Base-by-base conservation (phyloP, 2,888 invertebrate species). In the Onchidella celtica region DNA sequence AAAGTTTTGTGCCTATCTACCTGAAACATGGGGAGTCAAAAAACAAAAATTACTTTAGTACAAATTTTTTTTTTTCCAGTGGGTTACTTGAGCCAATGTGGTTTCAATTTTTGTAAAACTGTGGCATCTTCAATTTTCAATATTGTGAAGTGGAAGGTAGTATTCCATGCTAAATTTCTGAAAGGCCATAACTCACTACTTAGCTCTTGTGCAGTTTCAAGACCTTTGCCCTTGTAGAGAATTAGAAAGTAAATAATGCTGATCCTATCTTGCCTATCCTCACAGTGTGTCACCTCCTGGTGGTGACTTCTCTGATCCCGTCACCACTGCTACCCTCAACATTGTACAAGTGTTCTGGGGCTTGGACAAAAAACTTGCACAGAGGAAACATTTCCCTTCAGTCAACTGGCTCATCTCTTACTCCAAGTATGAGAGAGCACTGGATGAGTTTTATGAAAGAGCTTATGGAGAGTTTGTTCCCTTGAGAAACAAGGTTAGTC, bases 321-420 rank as follows among this genome's bases (percentile, higher is more conserved):
- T 99, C 79, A 99, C 99, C 2, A 98, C 99, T 0, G 99, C 99
- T 83, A 99, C 99, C 24, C 95, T 99, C 85, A 97, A 98, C 95
- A 99, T 99, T 93, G 99, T 99, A 84, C 99, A 99, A 88, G 99
- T 99, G 94, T 99, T 99, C 95, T 99, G 99, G 99, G 99, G 99
- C 84, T 95, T 99, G 92, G 99, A 99, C 94, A 99, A 99, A 94
- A 99, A 99, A 93, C 95, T 99, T 84, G 99, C 99, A 0, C 99
- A 99, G 95, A 95, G 99, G 89, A 99, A 99, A 94, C 99, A 99
- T 95, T 99, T 99, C 96, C 99, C 99, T 84, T 98, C 99, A 89
- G 98, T 99, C 95, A 99, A 99, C 95, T 99, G 99, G 99, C 96
- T 99, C 90, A 99, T 99, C 94, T 99, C 98, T 1, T 97, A 97